These are phyloP conservation scores for Myripristis murdjan DNA, from an alignment of 2,797 vertebrate species.

Conservation along the genomic window DNA sequence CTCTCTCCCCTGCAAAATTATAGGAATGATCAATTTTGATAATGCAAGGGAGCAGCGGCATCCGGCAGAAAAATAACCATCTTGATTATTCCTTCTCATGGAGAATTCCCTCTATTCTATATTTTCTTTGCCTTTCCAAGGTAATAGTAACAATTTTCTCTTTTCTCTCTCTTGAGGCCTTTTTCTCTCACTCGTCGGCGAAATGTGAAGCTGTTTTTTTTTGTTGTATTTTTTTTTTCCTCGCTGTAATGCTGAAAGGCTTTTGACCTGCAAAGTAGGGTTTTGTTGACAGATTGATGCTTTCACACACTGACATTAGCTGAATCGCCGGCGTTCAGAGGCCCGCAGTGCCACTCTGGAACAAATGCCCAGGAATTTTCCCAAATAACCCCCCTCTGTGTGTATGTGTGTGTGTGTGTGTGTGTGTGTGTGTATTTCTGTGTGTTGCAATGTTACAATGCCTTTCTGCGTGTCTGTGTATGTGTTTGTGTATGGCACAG, in stretches of 20 bases:
- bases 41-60: constrained; percentile 68
- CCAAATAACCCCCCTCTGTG: constrained; percentile 85
- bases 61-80: constrained; percentile 76
- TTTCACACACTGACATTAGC: constrained; percentile 85
- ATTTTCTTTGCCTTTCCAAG: constrained; percentile 69
- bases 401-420: constrained; percentile 21
- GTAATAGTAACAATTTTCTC: constrained; percentile 85
- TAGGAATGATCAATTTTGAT: constrained; percentile 78
- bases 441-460: too few species aligned
- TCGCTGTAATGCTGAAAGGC: constrained; percentile 76
- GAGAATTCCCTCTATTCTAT: constrained; percentile 64
- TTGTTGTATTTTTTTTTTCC: constrained; percentile 51
- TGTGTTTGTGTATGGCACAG: constrained; percentile 59
- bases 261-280: constrained; percentile 86
- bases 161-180: constrained; percentile 71
- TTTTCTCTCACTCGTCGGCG: constrained; percentile 73
- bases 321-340: constrained; percentile 78
- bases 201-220: constrained; percentile 61
- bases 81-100: constrained; percentile 79
- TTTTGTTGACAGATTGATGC: constrained; percentile 87
- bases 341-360: constrained; percentile 79
- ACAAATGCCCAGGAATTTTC: constrained; percentile 87
- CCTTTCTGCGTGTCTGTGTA: neutral
- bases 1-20: constrained; percentile 65
- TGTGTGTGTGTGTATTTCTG: neutral